Evolutionary conservation across 2,797 vertebrate genomes (phyloP), one percentile per base, ranked within the genome.

Genomic region (Arrhamphus sclerolepis): DNA sequence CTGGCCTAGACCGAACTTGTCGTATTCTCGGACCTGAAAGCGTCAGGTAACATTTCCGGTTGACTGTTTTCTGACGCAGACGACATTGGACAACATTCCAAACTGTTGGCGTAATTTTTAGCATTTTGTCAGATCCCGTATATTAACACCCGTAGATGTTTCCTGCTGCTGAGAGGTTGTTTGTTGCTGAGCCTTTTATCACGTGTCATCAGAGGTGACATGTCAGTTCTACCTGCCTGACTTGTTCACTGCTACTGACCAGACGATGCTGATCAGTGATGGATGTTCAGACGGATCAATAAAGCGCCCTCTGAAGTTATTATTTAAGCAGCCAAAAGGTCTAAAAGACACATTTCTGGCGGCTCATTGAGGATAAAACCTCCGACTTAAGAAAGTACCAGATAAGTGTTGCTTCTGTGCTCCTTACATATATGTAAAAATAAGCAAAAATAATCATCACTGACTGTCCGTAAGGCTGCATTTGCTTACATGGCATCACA

Each of bases 401-500:
- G 58, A 66, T 78, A 58, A 66, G 19, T 70, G 56, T 75, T 11
- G 49, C 85, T 75, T 75, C 39, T 62, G 53, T 10, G 49, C 78
- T 80, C 67, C 75, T 78, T 46, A 69, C 77, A 72, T 46, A 62
- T 60, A 24, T 77, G 69, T 77, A 72, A 39, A 56, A 53, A 26
- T 50, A 60, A 22, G 69, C 76, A 72, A 39, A 56, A 53, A 26
- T 50, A 60, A 22, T 64, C 41, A 49, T 29, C 38, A 46, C 49
- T 66, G 53, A 55, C 80, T 77, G 38, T 22, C 21, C 60, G 55
- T 73, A 46, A 6, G 42, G 57, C 62, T 69, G 70, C 72, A 69
- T 75, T 71, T 76, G 76, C 74, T 77, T 77, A 78, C 72, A 72
- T 60, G 58, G 85, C 82, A 84, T 85, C 82, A 86, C 78, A 83